A percentile compares a stretch with the other conserved stretches of the same genome.
These are phyloP conservation scores for Calliopum simillimum DNA, from an alignment of 2,888 invertebrate species.

Conservation along the genomic window DNA sequence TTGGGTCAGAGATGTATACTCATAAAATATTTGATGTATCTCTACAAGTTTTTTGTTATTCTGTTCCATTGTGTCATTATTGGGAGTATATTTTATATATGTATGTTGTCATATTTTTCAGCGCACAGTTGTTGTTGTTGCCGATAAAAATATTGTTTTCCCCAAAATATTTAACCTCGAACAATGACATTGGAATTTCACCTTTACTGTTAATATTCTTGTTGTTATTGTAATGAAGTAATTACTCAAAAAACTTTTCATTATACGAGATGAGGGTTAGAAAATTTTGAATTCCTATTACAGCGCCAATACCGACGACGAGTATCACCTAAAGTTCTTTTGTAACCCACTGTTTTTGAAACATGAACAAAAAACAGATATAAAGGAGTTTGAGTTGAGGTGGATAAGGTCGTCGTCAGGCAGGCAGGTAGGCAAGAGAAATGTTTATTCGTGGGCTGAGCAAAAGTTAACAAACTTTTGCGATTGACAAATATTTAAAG, in stretches of 20 bases:
- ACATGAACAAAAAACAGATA: too few relatives aligned
- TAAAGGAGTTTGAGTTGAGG: not conserved
- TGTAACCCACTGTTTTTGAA: not conserved
- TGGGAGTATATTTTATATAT: constrained; percentile 1
- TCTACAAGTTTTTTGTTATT: too few relatives aligned
- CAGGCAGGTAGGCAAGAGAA: not conserved
- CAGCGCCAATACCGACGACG: constrained; percentile 15
- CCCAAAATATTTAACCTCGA: constrained; percentile 20
- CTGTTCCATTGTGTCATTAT: too few relatives aligned
- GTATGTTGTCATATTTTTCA: constrained; percentile 21
- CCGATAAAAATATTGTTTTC: constrained; percentile 4
- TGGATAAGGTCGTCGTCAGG: not conserved
- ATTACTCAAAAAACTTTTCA: constrained; percentile 17
- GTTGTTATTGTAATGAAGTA: constrained; percentile 16
- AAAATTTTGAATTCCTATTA: constrained; percentile 32
- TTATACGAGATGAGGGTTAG: constrained; percentile 21
- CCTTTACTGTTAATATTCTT: constrained; percentile 29
- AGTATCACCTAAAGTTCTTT: not conserved
- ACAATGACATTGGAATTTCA: constrained; percentile 38
- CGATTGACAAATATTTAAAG: constrained; percentile 68
- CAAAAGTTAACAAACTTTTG: constrained; percentile 63
- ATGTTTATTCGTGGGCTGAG: constrained; percentile 35
- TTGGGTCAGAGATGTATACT: too few relatives aligned
- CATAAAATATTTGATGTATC: too few relatives aligned
- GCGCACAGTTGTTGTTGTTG: constrained; percentile 13